Conservation (phyloP, 2,888 invertebrate genomes). For the Lissonota sp. region DNA sequence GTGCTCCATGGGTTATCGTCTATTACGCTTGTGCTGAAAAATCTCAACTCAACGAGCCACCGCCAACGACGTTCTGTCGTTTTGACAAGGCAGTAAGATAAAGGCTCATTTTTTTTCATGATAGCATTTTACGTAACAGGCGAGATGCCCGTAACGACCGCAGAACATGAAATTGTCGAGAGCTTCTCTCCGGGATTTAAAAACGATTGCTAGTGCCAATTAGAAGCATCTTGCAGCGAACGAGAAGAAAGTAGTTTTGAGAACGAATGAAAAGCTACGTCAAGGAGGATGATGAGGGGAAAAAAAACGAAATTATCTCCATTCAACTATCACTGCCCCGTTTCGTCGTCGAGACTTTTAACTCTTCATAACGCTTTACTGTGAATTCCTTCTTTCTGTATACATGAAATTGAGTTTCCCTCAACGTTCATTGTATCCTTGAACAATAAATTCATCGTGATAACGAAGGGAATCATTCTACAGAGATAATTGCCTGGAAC, state of each 20-base stretch:
- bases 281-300: conserved; percentile 4
- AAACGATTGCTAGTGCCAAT: conserved; percentile 15
- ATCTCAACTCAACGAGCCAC: too few species aligned
- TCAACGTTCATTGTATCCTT: background rate
- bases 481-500: background rate
- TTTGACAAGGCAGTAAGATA: too few species aligned
- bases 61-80: too few species aligned
- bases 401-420: background rate
- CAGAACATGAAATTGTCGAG: background rate
- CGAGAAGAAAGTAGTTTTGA: background rate
- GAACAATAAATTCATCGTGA: background rate
- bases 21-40: too few species aligned
- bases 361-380: background rate
- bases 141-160: background rate
- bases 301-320: background rate
- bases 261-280: background rate
- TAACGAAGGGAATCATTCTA: background rate
- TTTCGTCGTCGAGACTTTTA: background rate
- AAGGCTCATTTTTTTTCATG: background rate
- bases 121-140: background rate
- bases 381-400: background rate
- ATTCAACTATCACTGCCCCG: background rate
- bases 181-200: background rate
- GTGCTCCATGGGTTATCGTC: too few species aligned
- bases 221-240: background rate